These are phyloP conservation scores for Melitaea cinxia DNA, from an alignment of 1,140 invertebrate genomes.

Conservation along the genomic window DNA sequence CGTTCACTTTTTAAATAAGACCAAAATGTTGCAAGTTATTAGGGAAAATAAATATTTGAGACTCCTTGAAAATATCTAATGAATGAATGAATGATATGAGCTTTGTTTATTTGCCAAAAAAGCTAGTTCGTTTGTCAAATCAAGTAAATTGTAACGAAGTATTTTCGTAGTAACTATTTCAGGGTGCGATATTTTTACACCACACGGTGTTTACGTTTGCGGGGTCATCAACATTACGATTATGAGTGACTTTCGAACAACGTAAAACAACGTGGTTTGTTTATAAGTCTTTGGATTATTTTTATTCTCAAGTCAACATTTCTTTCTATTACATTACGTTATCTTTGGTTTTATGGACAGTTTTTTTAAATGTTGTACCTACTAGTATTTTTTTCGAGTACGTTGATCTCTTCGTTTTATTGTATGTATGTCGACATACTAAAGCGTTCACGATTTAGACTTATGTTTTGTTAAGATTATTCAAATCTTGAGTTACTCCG, in stretches of 20 bases:
- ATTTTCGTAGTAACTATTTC: constrained; percentile 30
- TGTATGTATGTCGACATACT: not conserved
- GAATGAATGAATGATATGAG: too few relatives aligned
- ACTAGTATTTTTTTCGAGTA: too few relatives aligned
- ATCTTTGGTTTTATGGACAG: not conserved
- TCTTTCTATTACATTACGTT: not conserved
- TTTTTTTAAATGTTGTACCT: not conserved
- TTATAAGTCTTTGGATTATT: not conserved
- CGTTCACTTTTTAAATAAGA: not conserved
- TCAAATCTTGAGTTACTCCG: too few relatives aligned
- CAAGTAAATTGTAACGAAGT: too few relatives aligned
- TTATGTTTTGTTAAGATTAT: too few relatives aligned
- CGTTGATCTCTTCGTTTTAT: too few relatives aligned
- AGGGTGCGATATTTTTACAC: constrained; percentile 43
- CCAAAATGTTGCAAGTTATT: not conserved
- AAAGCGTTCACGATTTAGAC: not conserved
- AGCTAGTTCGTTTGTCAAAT: too few relatives aligned
- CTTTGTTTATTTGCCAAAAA: too few relatives aligned
- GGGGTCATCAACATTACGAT: constrained; percentile 49
- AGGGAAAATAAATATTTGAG: not conserved
- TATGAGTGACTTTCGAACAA: constrained; percentile 12
- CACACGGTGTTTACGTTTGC: constrained; percentile 48
- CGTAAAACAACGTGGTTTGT: not conserved
- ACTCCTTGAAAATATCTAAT: not conserved
- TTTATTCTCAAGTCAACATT: not conserved